Evolutionary conservation across 1,140 invertebrate genomes (phyloP), one percentile per base, ranked within the genome.

Genomic region (Cyphomyrmex costatus): DNA sequence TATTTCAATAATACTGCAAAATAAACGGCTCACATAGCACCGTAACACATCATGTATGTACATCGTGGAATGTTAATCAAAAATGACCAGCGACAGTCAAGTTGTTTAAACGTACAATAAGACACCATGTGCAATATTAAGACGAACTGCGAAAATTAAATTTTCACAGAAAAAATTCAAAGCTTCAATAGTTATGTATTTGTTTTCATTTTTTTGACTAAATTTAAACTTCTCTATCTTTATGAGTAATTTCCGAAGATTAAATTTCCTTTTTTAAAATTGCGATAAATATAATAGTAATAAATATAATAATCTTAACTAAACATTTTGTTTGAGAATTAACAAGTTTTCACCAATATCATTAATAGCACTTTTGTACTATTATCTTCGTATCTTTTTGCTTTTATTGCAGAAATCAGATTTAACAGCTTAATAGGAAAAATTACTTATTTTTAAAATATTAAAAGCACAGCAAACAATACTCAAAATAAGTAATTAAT

Each of bases 1-100:
- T 80, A 80, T 80, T 80, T 80, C 33, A 61, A 84, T 89, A 89
- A 89, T 89, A 86, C 88, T 89, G 76, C 79, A 46, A 51, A 86
- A 86, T 24, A 60, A 68, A 76, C 46, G 24, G 46, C 30, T 88
- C 65, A 68, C 30, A n/a, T 30, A 86, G 58, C 71, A 73, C 14
- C 70, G 49, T 77, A 68, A 30, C 14, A 60, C 82, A 86, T 68
- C 16, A 8, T 71, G 30, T 33, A 8, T 71, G 30, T 33, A 68
- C 27, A 51, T 70, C 19, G 51, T 82, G 87, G 83, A 89, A 89
- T 89, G 87, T 89, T 56, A 80, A 49, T 85, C 53, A 49, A 63
- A 88, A 86, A 71, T 80, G 58, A 80, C 65, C 65, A 68, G 36
- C 24, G 33, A 74, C 4, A 53, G n/a, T 33, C 46, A 19, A 24